Conservation (phyloP, 1,140 invertebrate species). For the Prorops nasuta region DNA sequence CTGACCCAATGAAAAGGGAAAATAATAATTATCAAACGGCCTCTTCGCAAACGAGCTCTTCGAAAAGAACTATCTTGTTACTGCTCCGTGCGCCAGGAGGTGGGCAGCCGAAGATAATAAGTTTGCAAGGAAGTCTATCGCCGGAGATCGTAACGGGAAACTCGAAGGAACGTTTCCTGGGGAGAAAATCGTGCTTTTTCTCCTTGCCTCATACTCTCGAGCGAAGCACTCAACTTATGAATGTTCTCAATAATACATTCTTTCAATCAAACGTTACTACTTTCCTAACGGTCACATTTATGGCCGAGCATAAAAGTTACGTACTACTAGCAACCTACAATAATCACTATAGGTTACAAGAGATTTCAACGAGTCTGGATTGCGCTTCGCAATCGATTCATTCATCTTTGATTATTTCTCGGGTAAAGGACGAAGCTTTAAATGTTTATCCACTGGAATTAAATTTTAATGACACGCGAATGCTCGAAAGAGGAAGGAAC, state of each 20-base stretch:
- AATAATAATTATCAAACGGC: slow-evolving; percentile 22
- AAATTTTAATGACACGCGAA: too few relatives aligned
- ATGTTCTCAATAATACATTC: slow-evolving; percentile 33
- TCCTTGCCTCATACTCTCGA: slow-evolving; percentile 8
- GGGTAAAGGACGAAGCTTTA: too few relatives aligned
- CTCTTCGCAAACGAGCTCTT: slow-evolving; percentile 24
- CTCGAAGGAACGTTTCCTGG: slow-evolving; percentile 21
- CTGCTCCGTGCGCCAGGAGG: slow-evolving; percentile 24
- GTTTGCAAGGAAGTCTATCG: slow-evolving; percentile 25
- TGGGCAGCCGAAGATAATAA: slow-evolving; percentile 25
- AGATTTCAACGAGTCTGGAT: too few relatives aligned
- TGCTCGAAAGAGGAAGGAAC: too few relatives aligned
- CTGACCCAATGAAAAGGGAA: slow-evolving; percentile 8
- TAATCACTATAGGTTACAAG: too few relatives aligned
- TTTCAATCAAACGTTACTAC: slow-evolving; percentile 26
- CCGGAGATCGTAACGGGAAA: slow-evolving; percentile 29
- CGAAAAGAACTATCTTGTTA: slow-evolving; percentile 34
- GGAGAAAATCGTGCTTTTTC: slow-evolving; percentile 22
- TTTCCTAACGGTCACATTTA: too few relatives aligned
- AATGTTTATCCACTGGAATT: too few relatives aligned
- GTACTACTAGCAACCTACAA: too few relatives aligned
- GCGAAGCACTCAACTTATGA: slow-evolving; percentile 31
- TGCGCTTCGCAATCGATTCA: too few relatives aligned
- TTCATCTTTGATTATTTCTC: too few relatives aligned
- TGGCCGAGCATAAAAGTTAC: too few relatives aligned